Conservation (phyloP, 2,113 vertebrate species). For the Eupsittula cactorum region DNA sequence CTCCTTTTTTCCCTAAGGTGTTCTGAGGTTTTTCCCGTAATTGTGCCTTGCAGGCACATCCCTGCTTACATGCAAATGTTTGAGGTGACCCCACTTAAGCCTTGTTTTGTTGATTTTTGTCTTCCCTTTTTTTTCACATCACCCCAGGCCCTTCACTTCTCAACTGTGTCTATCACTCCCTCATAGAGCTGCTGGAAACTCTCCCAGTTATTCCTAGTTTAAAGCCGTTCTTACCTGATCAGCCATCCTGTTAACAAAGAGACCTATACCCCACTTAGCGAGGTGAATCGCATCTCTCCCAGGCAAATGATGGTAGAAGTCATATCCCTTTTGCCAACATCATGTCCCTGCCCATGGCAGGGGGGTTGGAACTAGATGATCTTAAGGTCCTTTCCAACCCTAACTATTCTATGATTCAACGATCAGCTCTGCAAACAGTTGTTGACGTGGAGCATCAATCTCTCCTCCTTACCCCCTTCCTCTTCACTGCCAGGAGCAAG, state of each 20-base stretch:
- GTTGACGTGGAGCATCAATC: background rate
- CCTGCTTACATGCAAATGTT: background rate
- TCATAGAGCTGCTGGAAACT: background rate
- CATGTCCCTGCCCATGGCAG: no score
- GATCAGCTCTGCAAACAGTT: background rate
- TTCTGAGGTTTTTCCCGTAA: rapidly evolving
- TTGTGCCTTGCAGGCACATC: background rate
- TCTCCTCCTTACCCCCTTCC: background rate
- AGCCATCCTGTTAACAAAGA: background rate
- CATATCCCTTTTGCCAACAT: background rate
- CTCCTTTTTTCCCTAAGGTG: background rate
- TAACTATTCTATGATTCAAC: no score
- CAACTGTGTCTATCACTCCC: background rate
- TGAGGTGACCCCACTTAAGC: background rate
- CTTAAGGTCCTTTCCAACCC: no score
- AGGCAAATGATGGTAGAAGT: background rate
- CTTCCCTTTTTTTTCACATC: background rate
- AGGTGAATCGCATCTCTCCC: background rate
- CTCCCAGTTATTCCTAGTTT: background rate
- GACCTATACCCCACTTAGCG: background rate
- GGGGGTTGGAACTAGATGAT: no score
- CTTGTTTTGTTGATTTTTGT: background rate
- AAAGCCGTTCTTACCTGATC: background rate
- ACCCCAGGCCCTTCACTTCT: background rate
- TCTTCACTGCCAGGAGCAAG: background rate